These are phyloP conservation scores for Horisme vitalbata DNA, from an alignment of 2,888 invertebrate genomes.

Conservation along the genomic window DNA sequence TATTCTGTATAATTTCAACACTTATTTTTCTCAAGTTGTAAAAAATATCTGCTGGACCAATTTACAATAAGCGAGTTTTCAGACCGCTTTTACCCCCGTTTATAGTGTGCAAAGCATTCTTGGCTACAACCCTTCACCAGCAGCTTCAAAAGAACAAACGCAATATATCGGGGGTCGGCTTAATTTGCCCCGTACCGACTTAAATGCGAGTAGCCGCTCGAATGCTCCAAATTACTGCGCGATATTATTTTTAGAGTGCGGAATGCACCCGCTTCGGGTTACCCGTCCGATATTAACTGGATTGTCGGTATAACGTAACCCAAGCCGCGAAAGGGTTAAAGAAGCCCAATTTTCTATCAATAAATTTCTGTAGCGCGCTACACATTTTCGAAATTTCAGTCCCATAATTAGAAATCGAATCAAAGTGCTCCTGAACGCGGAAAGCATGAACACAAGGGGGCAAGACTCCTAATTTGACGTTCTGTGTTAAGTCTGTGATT, in stretches of 20 bases:
- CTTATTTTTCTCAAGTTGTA: not conserved
- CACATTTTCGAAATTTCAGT: conserved; percentile 37
- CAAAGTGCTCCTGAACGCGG: conserved; percentile 36
- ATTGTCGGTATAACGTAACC: conserved; percentile 41
- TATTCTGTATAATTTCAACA: too few relatives aligned
- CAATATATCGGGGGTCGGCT: conserved; percentile 80
- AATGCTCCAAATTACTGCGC: conserved; percentile 79
- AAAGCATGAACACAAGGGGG: conserved; percentile 50
- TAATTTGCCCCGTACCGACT: conserved; percentile 78
- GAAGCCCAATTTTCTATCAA: conserved; percentile 45
- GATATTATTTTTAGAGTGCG: conserved; percentile 80
- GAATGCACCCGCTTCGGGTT: conserved; percentile 77
- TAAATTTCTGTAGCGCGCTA: conserved; percentile 28
- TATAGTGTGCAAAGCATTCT: conserved; percentile 83
- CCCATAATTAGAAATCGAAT: conserved; percentile 40
- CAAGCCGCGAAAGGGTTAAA: conserved; percentile 51
- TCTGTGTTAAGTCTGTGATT: conserved; percentile 62
- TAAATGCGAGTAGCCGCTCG: conserved; percentile 71
- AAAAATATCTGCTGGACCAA: conserved; percentile 16
- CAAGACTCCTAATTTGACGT: conserved; percentile 60
- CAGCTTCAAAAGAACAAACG: conserved; percentile 82
- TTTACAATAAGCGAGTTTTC: conserved; percentile 19
- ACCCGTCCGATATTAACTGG: conserved; percentile 72
- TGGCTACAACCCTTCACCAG: conserved; percentile 81
- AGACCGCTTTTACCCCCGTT: conserved; percentile 41